Base-by-base conservation (phyloP, 2,888 invertebrate species). In the Ophion costatus region DNA sequence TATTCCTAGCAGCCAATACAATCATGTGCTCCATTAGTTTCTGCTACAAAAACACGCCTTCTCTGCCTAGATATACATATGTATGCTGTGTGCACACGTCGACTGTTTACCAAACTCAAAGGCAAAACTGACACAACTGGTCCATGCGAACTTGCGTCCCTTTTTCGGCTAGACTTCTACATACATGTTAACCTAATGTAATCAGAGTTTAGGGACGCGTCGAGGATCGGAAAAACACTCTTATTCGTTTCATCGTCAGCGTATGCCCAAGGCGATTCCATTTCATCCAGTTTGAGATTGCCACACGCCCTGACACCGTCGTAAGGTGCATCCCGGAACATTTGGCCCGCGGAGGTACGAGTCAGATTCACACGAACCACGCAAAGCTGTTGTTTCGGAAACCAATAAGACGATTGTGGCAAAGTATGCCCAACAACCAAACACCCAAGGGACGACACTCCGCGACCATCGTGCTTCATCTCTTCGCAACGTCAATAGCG, bases 1-100 rank as follows among this genome's bases (percentile, higher is more conserved):
- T 74, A 22, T 51, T 33, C 67, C 69, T 78, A 61, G 56, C 74
- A 70, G 69, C 76, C 81, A 80, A 84, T 80, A 84, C 82, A 87
- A 87, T 87, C 84, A 87, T 88, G 73, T 82, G 83, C 84, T 84
- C 81, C 85, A 87, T 86, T 86, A 87, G 84, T 82, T 85, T 84
- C 59, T 66, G 57, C 75, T 56, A 73, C 75, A 82, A 84, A 87
- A 83, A 84, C 82, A 86, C 20, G 45, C 45, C 59, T 45, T 69
- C 22, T 73, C 33, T 11, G 22, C 42, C 80, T 29, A 17, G n/a
- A 14, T 42, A 24, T 33, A 29, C 63, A 63, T 45, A 51, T 80
- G 42, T 71, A 59, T 24, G 51, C 24, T 2, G 33, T 29, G 59
- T 70, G 33, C 56, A 33, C 33, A 38, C 10, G 67, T 77, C 42